Percentiles rank a stretch among this genome's conserved stretches.
These are phyloP conservation scores for Pachyramphus minor DNA, from an alignment of 2,113 vertebrate genomes.

Conservation along the genomic window DNA sequence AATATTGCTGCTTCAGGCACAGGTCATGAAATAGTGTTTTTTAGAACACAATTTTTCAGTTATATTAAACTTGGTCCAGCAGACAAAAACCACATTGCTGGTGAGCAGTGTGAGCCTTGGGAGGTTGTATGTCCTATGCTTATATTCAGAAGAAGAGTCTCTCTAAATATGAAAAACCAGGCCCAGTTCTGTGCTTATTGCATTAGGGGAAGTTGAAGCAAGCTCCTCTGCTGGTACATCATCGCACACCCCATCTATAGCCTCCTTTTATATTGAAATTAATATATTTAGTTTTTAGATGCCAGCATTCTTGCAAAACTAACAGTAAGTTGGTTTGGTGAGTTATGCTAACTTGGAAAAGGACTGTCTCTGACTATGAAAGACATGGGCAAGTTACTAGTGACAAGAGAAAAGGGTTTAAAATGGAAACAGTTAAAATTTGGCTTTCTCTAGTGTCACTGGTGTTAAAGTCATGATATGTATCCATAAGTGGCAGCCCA, in stretches of 20 bases:
- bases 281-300: background rate
- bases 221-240: background rate
- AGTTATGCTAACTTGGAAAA: background rate
- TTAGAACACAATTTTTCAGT: background rate
- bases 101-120: background rate
- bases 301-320: background rate
- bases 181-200: background rate
- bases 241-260: background rate
- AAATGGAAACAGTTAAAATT: background rate
- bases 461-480: background rate
- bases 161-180: background rate
- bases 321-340: background rate
- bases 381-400: background rate
- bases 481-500: background rate
- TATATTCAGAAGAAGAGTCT: background rate
- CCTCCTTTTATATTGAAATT: background rate
- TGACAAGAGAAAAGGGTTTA: background rate
- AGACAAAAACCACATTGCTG: background rate
- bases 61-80: background rate
- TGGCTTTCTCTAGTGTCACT: background rate
- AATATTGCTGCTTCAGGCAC: background rate
- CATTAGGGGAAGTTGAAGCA: background rate
- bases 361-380: background rate
- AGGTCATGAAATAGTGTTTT: background rate
- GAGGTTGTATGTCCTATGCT: background rate